Percentiles rank a stretch among this genome's conserved stretches.
These are phyloP conservation scores for Agonopterix subpropinquella DNA, from an alignment of 2,888 invertebrate genomes.

Conservation along the genomic window DNA sequence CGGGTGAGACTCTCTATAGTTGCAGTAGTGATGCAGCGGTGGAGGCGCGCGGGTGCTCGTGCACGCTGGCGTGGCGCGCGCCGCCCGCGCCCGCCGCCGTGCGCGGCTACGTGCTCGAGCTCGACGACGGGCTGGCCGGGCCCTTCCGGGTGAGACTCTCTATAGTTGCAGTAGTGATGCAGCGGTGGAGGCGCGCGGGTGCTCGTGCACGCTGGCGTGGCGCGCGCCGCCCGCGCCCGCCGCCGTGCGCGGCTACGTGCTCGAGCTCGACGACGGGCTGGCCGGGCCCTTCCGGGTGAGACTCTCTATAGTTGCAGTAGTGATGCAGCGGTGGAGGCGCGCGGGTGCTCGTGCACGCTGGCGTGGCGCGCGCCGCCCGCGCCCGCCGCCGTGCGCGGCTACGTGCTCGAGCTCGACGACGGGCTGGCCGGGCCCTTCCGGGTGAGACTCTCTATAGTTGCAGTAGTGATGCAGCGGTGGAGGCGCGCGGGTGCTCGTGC, in stretches of 20 bases:
- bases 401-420: slow-evolving; percentile 96
- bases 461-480: slow-evolving; percentile 87
- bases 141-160: slow-evolving; percentile 87
- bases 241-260: slow-evolving; percentile 94
- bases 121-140: slow-evolving; percentile 97
- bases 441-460: slow-evolving; percentile 66
- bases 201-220: slow-evolving; percentile 98
- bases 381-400: slow-evolving; percentile 94
- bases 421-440: slow-evolving; percentile 96
- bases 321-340: slow-evolving; percentile 96
- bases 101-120: slow-evolving; percentile 95
- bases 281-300: slow-evolving; percentile 94
- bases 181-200: slow-evolving; percentile 98
- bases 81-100: slow-evolving; percentile 88
- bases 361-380: slow-evolving; percentile 93
- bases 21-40: slow-evolving; percentile 83
- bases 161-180: neutral
- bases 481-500: slow-evolving; percentile 98
- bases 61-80: slow-evolving; percentile 97
- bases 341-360: slow-evolving; percentile 98
- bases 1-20: slow-evolving; percentile 76
- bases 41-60: slow-evolving; percentile 98
- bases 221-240: slow-evolving; percentile 88
- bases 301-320: neutral
- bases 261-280: slow-evolving; percentile 97